Evolutionary conservation across 2,113 vertebrate genomes (phyloP), one percentile per base, ranked within the genome.

Genomic region (Chiloscyllium plagiosum): DNA sequence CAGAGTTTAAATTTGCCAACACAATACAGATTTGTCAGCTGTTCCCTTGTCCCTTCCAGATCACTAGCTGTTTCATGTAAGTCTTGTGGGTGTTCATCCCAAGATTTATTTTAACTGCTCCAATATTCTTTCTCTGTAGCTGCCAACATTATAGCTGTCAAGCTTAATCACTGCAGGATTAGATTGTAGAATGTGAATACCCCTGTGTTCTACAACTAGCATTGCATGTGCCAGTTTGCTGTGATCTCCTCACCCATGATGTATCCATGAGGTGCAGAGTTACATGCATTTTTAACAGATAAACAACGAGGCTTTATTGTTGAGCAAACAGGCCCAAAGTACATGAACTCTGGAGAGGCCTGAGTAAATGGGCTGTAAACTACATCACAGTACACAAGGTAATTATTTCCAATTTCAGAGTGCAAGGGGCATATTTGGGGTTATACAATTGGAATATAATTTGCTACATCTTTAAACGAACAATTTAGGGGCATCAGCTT

Each of bases 111-210:
- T 50, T 72, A 95, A 94, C 65, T 94, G 93, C 37, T 70, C 66
- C 6, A 47, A 29, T 95, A 72, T 95, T 72, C 17, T 42, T 72
- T 72, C 37, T 50, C 68, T 72, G 69, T 29, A 72, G 93, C 93
- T 95, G 68, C 93, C 68, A 95, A 95, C 42, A 50, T 95, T 47
- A n/a, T n/a, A 66, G 93, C 68, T 95, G 93, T 95, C 68, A 95
- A 94, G 65, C 68, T 94, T 94, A 72, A 95, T 95, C 68, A 72
- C 69, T 72, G 93, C 20, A 13, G 47, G 65, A 94, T 72, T 47
- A 76, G 42, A 95, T 95, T 47, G 42, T 24, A 76, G 68, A 72
- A 95, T 52, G 24, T 52, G 94, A 70, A 72, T 95, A 33, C 20
- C 93, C 70, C 4, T 72, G 37, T 33, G 69, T 29, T 72, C 42